Evolutionary conservation across 1,140 invertebrate genomes (phyloP), one percentile per base, ranked within the genome.

Genomic region (Eumeta japonica): DNA sequence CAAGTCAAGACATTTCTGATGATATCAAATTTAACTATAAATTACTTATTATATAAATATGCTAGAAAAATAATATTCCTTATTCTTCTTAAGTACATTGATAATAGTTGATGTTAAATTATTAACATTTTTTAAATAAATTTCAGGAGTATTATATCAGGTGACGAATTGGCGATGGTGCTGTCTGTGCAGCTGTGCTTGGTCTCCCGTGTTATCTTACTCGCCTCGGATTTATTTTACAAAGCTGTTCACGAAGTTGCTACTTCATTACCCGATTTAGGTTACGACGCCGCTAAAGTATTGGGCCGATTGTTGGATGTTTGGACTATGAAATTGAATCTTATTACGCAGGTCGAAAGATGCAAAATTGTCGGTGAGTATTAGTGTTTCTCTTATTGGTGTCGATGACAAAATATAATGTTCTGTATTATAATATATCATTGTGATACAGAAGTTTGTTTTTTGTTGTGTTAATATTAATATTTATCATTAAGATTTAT

Each of bases 311-410:
- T 97, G 2, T 62, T 95, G 16, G 82, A 85, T 45, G 77, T 85
- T 3, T 93, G 89, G 86, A 79, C 89, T n/a, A 79, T 84, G 41
- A 86, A 85, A 61, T 87, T 94, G 79, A 81, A 86, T 15, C 68
- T 84, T 30, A 84, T 93, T 1, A 81, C 84, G 1, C 85, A 92
- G 48, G 77, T 83, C 0, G 89, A 93, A 52, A 81, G 85, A 57
- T 81, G 85, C 46, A 97, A 97, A 67, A 72, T 93, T 10, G 81
- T 87, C 43, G 85, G 81, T 65, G 45, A 58, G 64, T 62, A 2
- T 2, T 24, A n/a, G n/a, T n/a, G n/a, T n/a, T n/a, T n/a, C n/a
- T n/a, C 19, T 29, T 45, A 3, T 24, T 4, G 11, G 10, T 37
- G 10, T 9, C 11, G 10, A 3, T 24, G 11, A 7, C 4, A 37